A percentile compares a stretch with the other conserved stretches of the same genome.
These are phyloP conservation scores for Lamprotornis superbus DNA, from an alignment of 2,113 vertebrate genomes.

Conservation along the genomic window DNA sequence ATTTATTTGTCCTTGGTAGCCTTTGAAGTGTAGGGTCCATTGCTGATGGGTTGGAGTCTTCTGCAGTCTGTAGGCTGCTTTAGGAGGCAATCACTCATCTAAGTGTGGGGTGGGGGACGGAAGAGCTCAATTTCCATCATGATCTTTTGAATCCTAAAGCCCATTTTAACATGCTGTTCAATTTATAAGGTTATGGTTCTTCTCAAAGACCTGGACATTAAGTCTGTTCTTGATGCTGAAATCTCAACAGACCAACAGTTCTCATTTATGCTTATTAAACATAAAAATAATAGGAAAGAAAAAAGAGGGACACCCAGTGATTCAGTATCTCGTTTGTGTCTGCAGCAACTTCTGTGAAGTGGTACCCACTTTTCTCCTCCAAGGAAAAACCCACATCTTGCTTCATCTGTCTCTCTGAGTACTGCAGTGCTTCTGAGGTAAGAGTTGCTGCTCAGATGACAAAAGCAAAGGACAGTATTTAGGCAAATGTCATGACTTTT, in stretches of 20 bases:
- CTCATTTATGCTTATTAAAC: neutral
- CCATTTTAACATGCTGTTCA: neutral
- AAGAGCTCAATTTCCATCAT: neutral
- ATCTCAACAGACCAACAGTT: neutral
- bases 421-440: neutral
- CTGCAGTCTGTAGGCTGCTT: neutral
- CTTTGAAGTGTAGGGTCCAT: neutral
- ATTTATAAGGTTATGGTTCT: neutral
- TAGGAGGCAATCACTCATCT: neutral
- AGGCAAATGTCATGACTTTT: neutral
- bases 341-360: neutral
- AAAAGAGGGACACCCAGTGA: neutral
- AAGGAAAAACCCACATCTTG: neutral
- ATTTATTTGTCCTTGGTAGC: neutral
- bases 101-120: neutral
- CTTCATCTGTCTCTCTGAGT: neutral
- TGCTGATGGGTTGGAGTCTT: neutral
- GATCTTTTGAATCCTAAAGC: neutral
- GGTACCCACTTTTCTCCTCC: neutral
- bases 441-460: neutral
- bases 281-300: neutral
- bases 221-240: neutral
- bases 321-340: neutral
- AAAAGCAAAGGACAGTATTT: neutral
- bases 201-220: neutral